Evolutionary conservation across 2,888 invertebrate species (phyloP).

Genomic region (Cataglyphis altisquamis): DNA sequence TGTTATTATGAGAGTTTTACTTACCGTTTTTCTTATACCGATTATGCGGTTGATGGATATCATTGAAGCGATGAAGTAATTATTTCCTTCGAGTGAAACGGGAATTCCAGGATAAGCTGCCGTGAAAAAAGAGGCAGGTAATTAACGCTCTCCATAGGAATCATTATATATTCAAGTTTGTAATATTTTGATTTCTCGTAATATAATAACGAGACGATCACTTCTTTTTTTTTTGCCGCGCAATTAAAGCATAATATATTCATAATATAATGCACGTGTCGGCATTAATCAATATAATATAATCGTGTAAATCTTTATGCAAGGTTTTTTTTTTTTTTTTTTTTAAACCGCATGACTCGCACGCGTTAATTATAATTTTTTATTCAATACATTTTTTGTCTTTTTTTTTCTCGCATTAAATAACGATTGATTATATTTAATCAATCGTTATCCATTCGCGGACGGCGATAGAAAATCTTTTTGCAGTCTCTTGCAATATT

Average conservation of each 20-base stretch:
- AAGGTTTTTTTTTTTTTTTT: not conserved
- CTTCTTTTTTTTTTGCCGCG: not conserved
- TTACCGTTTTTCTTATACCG: not conserved
- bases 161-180: not conserved
- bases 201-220: not conserved
- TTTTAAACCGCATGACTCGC: not conserved
- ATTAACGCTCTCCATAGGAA: not conserved
- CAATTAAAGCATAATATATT: not conserved
- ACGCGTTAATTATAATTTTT: not conserved
- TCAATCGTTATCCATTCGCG: not conserved
- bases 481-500: not conserved
- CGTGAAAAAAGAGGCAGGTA: slow-evolving; percentile 13
- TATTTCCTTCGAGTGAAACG: slow-evolving; percentile 17
- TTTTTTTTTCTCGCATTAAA: slow-evolving; percentile 14
- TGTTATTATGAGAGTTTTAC: slow-evolving; percentile 20
- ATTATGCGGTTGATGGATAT: slow-evolving; percentile 30
- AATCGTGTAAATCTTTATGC: not conserved
- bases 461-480: not conserved
- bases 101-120: slow-evolving; percentile 36
- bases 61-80: slow-evolving; percentile 33
- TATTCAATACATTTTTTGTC: not conserved
- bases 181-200: not conserved
- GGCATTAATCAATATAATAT: not conserved
- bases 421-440: not conserved
- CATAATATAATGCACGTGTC: not conserved